These are phyloP conservation scores for Dipodomys stephensi DNA, from an alignment of 2,113 vertebrate genomes.

Conservation along the genomic window DNA sequence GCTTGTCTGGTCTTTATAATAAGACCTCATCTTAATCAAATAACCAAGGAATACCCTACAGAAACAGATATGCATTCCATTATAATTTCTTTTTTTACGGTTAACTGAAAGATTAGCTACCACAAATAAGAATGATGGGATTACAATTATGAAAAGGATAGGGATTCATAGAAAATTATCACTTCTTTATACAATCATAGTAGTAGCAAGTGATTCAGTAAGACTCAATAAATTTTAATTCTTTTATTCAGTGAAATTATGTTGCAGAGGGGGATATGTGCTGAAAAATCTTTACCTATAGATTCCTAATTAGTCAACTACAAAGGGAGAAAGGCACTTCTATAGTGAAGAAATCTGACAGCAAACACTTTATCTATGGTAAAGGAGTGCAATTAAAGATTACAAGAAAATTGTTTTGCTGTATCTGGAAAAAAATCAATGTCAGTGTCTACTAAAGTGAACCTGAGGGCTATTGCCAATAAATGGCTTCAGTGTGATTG, in stretches of 20 bases:
- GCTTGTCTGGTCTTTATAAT: background rate
- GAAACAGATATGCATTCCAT: background rate
- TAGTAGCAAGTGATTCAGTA: slow-evolving; percentile 19
- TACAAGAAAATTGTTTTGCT: background rate
- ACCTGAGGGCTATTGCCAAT: background rate
- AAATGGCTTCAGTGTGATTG: background rate
- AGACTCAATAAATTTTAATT: background rate
- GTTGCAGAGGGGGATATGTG: background rate
- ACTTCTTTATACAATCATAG: background rate
- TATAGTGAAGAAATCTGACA: slow-evolving; percentile 14
- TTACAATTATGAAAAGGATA: background rate
- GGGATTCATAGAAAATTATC: background rate
- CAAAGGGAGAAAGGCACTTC: background rate
- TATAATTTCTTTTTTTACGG: background rate
- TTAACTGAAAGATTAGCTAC: background rate
- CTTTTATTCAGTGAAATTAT: background rate
- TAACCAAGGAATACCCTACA: background rate
- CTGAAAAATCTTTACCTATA: slow-evolving; percentile 1
- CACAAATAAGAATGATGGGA: background rate
- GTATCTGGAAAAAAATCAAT: slow-evolving; percentile 7
- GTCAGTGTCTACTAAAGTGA: slow-evolving; percentile 16
- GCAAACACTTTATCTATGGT: background rate
- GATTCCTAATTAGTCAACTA: background rate
- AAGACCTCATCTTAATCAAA: background rate
- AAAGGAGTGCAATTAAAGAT: slow-evolving; percentile 49